Conservation (phyloP, 1,140 invertebrate species). For the Sycobia sp. region DNA sequence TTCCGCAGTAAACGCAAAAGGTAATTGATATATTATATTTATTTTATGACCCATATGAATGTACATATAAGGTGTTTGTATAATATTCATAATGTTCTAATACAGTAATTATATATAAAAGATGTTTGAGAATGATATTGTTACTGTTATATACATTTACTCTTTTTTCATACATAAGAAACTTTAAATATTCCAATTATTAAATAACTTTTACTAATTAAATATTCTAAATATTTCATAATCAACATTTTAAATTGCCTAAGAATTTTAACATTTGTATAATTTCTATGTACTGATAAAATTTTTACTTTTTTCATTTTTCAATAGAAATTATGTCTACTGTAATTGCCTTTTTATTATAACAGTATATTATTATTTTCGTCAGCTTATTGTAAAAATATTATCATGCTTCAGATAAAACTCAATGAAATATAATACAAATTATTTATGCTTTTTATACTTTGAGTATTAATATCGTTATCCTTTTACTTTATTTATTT, state of each 20-base stretch:
- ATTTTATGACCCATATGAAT: conserved; percentile 1
- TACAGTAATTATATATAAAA: conserved; percentile 17
- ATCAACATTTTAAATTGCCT: too few relatives aligned
- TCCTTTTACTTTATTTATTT: too few relatives aligned
- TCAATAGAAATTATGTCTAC: not conserved
- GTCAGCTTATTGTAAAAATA: too few relatives aligned
- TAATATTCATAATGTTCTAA: conserved; percentile 1
- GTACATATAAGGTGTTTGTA: conserved; percentile 15
- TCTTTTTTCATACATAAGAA: not conserved
- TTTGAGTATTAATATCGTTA: too few relatives aligned
- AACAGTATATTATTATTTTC: too few relatives aligned
- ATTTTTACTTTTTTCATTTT: not conserved
- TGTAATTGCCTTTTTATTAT: too few relatives aligned
- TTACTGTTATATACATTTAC: conserved; percentile 8
- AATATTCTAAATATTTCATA: too few relatives aligned
- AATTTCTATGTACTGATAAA: not conserved
- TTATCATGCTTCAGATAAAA: too few relatives aligned
- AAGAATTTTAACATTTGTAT: too few relatives aligned
- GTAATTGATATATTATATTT: not conserved
- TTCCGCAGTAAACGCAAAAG: conserved; percentile 5
- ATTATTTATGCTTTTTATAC: too few relatives aligned
- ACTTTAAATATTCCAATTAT: conserved; percentile 1
- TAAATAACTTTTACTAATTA: not conserved
- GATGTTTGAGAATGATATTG: not conserved
- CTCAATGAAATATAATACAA: too few relatives aligned